Evolutionary conservation across 2,797 vertebrate species (phyloP).

Genomic region (Bucorvus abyssinicus): DNA sequence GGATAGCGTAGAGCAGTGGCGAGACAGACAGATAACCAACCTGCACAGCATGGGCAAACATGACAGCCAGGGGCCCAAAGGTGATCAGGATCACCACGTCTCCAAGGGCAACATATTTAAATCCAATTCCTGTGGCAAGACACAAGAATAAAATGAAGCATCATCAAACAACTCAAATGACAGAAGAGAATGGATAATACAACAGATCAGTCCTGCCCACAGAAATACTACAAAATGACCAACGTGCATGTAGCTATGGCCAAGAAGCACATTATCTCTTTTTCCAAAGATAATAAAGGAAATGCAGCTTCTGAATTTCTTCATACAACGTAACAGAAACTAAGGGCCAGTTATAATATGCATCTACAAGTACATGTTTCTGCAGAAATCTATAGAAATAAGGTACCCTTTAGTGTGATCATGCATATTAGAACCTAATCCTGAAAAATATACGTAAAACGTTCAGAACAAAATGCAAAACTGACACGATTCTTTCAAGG

Average conservation of each 20-base stretch:
- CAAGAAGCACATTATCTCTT: not conserved
- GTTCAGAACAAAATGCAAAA: not conserved
- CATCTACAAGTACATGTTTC: not conserved
- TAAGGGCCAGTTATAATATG: not conserved
- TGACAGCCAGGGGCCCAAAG: slow-evolving; percentile 94
- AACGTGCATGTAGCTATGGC: rapidly evolving
- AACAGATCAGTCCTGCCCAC: not conserved
- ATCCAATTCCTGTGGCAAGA: slow-evolving; percentile 87
- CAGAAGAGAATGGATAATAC: not conserved
- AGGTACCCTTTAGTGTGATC: not conserved
- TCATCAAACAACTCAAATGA: not conserved
- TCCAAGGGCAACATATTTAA: slow-evolving; percentile 96
- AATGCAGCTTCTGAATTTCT: not conserved
- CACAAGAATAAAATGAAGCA: not conserved
- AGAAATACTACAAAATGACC: rapidly evolving
- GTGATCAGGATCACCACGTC: slow-evolving; percentile 98
- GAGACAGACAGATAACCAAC: slow-evolving; percentile 92
- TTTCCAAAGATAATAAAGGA: not conserved
- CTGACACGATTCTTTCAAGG: not conserved
- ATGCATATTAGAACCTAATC: not conserved
- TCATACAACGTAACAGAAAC: not conserved
- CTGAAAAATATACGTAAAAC: not conserved
- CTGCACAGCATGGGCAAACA: slow-evolving; percentile 96
- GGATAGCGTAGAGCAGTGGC: slow-evolving; percentile 92
- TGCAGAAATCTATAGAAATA: not conserved